A percentile compares a stretch with the other conserved stretches of the same genome.
Evolutionary conservation across 1,140 invertebrate genomes (phyloP).

Genomic region (Pteromalus puparum): DNA sequence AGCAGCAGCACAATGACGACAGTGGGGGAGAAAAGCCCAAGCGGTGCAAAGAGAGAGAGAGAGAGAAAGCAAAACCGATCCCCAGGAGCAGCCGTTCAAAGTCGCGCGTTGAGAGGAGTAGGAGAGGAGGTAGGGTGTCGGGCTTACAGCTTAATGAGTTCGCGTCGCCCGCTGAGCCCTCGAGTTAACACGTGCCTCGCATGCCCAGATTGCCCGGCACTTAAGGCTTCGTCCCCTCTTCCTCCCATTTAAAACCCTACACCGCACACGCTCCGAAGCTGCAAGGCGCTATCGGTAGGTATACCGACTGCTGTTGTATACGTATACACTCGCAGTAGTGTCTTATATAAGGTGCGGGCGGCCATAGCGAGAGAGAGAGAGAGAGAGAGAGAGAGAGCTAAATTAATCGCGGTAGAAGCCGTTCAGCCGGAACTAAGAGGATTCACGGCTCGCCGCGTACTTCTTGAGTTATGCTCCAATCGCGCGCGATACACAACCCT

Average conservation of each 20-base stretch:
- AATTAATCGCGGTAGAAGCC: constrained; percentile 63
- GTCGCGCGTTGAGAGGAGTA: not conserved
- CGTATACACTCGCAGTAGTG: not conserved
- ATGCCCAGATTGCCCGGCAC: constrained; percentile 13
- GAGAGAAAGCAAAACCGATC: not conserved
- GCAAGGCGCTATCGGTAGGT: not conserved
- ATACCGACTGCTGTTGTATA: not conserved
- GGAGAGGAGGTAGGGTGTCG: not conserved
- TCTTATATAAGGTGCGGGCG: constrained; percentile 51
- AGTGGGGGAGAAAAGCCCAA: too few species aligned
- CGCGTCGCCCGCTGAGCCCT: not conserved
- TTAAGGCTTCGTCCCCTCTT: constrained; percentile 52
- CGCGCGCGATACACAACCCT: not conserved
- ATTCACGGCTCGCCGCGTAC: constrained; percentile 61
- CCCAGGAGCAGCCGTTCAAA: not conserved
- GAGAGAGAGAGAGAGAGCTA: constrained; percentile 52
- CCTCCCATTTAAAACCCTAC: not conserved
- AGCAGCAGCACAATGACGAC: too few species aligned
- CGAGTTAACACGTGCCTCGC: constrained; percentile 18
- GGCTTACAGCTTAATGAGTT: constrained; percentile 21
- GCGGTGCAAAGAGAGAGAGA: not conserved
- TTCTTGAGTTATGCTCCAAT: constrained; percentile 57
- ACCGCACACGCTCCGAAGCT: constrained; percentile 31
- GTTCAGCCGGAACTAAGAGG: constrained; percentile 60
- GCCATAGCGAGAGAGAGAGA: not conserved